Base-by-base conservation (phyloP, 1,140 invertebrate species). In the Euura lappo region DNA sequence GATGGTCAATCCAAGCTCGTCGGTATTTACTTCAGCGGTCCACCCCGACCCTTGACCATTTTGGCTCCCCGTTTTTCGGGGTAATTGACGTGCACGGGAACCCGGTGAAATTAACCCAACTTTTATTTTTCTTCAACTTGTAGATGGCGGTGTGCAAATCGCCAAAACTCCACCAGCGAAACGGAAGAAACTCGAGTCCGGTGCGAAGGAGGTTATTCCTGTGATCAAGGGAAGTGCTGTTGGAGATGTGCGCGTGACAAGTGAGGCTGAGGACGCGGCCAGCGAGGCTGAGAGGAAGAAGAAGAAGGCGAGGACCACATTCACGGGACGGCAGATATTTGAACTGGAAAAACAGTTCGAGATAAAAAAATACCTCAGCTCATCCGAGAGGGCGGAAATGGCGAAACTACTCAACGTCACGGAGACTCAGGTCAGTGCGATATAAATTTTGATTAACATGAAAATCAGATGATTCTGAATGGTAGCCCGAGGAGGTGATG, bases 341-440 rank as follows among this genome's bases (percentile, higher is more conserved):
- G 97, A 98, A 87, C 88, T 98, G 82, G 97, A 98, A 88, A 96
- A 97, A 84, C 94, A 97, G 87, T 98, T 98, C 84, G 97, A 98
- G 87, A 90, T 95, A 71, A 98, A 98, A 89, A 98, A 98, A 87
- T 98, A 98, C 88, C 90, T 98, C 69, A 97, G 95, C 76, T 97
- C 96, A n/a, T 96, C 94, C 68, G 97, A 98, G 85, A 88, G 97
- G 76, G 93, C 96, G 11, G 96, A 98, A 79, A 96, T 98, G 95
- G 96, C 97, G 11, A 96, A 96, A 80, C 87, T 97, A 66, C 90
- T 98, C 43, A 97, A 96, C 83, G 97, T 98, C 72, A 98, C 97
- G 6, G 97, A 98, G 88, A 98, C 96, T 10, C 97, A 98, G 94
- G 97, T 98, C 85, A 87, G 89, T 80, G 46, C 8, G 2, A 74